Conservation (phyloP, 2,888 invertebrate species). For the Agrypnus murinus region DNA sequence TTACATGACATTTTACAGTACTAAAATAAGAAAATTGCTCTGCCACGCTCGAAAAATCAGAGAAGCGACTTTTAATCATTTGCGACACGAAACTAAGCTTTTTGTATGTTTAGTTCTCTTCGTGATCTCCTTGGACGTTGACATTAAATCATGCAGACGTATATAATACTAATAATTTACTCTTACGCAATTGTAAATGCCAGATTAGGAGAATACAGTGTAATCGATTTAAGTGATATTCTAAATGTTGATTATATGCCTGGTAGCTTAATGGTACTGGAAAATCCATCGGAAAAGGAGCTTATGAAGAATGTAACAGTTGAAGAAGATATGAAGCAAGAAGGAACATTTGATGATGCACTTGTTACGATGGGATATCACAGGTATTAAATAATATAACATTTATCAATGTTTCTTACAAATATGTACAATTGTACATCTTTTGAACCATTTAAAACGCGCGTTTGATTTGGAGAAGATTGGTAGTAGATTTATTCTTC, state of each 20-base stretch:
- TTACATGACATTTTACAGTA: constrained; percentile 39
- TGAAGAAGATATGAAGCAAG: constrained; percentile 42
- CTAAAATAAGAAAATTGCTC: constrained; percentile 45
- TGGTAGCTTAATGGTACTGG: constrained; percentile 75
- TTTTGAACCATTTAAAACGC: no score
- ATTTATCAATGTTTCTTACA: no score
- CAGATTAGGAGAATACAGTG: constrained; percentile 40
- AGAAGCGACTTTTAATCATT: constrained; percentile 27
- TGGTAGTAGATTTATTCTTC: no score
- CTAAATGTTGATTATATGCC: constrained; percentile 82
- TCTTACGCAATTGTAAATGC: background rate
- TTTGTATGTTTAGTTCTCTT: constrained; percentile 3
- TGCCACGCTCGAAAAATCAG: constrained; percentile 37
- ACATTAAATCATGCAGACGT: background rate
- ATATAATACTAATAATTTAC: background rate
- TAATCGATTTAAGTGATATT: constrained; percentile 78
- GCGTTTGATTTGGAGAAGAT: no score
- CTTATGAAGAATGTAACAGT: constrained; percentile 50
- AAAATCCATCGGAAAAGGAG: constrained; percentile 63
- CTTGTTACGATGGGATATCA: constrained; percentile 80
- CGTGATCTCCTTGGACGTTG: background rate
- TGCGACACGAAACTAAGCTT: constrained; percentile 8
- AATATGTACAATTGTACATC: no score
- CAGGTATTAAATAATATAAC: constrained; percentile 77
- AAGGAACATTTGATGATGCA: constrained; percentile 79